Base-by-base conservation (phyloP, 92 coral and sea anemone species). In the Porites cylindrica region DNA sequence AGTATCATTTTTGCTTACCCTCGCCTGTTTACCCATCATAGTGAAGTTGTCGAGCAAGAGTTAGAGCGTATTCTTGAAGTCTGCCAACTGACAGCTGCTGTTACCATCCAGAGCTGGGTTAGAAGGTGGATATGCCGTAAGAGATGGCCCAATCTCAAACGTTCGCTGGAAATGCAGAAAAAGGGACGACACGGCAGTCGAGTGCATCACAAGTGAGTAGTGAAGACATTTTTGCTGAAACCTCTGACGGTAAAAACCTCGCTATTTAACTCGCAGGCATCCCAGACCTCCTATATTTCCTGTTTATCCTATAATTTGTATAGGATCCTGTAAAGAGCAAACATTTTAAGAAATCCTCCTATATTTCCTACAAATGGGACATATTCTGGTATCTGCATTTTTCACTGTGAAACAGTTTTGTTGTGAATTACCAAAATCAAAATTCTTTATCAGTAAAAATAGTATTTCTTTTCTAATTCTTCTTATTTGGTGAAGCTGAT, bases 101-200 rank as follows among this genome's bases (percentile, higher is more conserved):
- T 88, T 63, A 86, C 87, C 17, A 65, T 93, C 38, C 98, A 95
- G 78, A 63, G 96, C 60, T 88, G 76, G 61, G 80, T 88, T 9
- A 86, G 98, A 51, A 89, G 94, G 9, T 94, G 98, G 98, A 78
- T 94, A 19, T 90, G 92, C 66, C 84, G 91, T 16, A 90, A 85
- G 84, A 91, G 88, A 51, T 94, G 98, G 98, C 84, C 91, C 12
- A 91, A 63, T 89, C 88, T 92, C 38, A 90, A 88, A 71, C 89
- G 95, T 38, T 94, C 94, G 1, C 89, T 94, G 12, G 98, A 92
- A 86, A 79, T 94, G 90, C 95, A 94, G 90, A 80, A 59, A 8
- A 94, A 94, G 70, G 95, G 89, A 11, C 92, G 95, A 10, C 70
- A 75, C 16, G 91, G 86, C 26, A 81, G 73, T 47, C 89, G 89